Percentiles rank a stretch among this genome's conserved stretches.
These are phyloP conservation scores for Crotalus helleri DNA, from an alignment of 2,113 vertebrate species.

Conservation along the genomic window DNA sequence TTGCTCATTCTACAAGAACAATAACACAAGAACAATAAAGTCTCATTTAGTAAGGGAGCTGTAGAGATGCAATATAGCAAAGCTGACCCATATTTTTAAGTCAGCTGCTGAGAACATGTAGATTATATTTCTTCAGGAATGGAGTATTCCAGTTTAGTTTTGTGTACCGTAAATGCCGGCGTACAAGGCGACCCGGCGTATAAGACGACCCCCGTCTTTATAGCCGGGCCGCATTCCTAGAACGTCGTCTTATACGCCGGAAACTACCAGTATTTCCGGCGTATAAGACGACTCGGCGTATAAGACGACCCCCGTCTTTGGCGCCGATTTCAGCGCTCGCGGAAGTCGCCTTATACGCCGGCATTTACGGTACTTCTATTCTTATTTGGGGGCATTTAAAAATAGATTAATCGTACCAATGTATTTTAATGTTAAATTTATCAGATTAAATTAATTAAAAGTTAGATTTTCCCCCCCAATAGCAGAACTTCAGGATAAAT, in stretches of 20 bases:
- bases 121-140: neutral
- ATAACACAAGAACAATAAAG: neutral
- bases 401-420: neutral
- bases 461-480: neutral
- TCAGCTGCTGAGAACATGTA: neutral
- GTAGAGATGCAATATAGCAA: neutral
- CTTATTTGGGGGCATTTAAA: neutral
- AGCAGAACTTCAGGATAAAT: too few relatives aligned
- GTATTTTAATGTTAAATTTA: neutral
- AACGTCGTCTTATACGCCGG: too few relatives aligned
- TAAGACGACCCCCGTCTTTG: too few relatives aligned
- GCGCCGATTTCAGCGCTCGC: too few relatives aligned
- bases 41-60: neutral
- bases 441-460: neutral
- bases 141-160: neutral
- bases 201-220: too few relatives aligned
- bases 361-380: too few relatives aligned
- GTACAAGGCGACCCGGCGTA: too few relatives aligned
- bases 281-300: too few relatives aligned
- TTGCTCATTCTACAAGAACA: neutral
- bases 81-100: neutral
- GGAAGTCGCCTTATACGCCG: too few relatives aligned
- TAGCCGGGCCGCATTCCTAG: too few relatives aligned
- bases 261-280: too few relatives aligned
- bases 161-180: too few relatives aligned